phyloP scores from a whole-genome alignment of 2,888 invertebrate genomes.

The Spisula solida region DNA sequence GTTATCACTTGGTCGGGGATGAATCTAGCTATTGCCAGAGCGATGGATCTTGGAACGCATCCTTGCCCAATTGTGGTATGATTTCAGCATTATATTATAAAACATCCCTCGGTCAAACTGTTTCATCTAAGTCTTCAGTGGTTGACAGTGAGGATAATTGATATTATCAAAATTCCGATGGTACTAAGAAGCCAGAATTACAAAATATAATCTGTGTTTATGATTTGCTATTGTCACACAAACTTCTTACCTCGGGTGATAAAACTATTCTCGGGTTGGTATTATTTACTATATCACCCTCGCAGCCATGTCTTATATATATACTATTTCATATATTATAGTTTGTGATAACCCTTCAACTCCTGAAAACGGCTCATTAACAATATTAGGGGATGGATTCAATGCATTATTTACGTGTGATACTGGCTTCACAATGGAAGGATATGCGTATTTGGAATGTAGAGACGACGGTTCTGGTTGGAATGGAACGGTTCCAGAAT shows the following conservation, averaged over 20 bases:
- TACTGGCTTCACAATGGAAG: conserved; percentile 53
- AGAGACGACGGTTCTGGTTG: conserved; percentile 58
- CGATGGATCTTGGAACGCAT: conserved; percentile 63
- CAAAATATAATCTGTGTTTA: too few relatives aligned
- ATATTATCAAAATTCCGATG: too few relatives aligned
- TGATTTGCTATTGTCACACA: too few relatives aligned
- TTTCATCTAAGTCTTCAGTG: too few relatives aligned
- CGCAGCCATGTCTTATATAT: too few relatives aligned
- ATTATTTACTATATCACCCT: too few relatives aligned
- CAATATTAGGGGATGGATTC: conserved; percentile 48
- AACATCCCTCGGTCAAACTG: too few relatives aligned
- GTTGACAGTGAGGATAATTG: too few relatives aligned
- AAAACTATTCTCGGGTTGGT: too few relatives aligned
- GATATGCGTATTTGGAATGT: conserved; percentile 47
- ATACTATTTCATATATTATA: conserved; percentile 19
- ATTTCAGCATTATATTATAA: too few relatives aligned
- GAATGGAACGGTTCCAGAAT: conserved; percentile 49
- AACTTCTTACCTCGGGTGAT: too few relatives aligned
- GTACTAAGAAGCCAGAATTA: too few relatives aligned
- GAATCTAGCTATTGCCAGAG: conserved; percentile 30
- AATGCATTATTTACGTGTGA: conserved; percentile 54
- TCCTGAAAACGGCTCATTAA: conserved; percentile 52
- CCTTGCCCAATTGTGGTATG: conserved; percentile 59
- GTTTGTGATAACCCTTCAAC: conserved; percentile 59
- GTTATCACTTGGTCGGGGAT: conserved; percentile 52